Evolutionary conservation across 2,113 vertebrate species (phyloP).

Genomic region (Podarcis muralis): DNA sequence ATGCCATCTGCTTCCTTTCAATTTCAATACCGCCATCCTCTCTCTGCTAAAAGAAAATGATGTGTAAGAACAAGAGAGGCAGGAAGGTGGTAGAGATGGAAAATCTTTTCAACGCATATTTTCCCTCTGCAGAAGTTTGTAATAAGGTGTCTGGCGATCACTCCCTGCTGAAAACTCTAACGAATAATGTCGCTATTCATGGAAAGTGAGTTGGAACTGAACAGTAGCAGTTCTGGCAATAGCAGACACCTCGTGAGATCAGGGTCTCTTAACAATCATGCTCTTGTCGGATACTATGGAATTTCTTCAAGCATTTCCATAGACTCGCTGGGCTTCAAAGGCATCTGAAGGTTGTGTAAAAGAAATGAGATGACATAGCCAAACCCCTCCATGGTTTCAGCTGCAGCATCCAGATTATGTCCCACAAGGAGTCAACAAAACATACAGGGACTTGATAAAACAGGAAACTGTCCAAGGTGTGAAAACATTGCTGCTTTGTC

Average conservation of each 20-base stretch:
- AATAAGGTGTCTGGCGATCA: conserved; percentile 67
- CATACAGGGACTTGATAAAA: not conserved
- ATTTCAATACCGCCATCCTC: conserved; percentile 62
- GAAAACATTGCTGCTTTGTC: not conserved
- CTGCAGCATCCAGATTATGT: not conserved
- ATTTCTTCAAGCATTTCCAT: conserved; percentile 41
- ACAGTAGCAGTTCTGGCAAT: not conserved
- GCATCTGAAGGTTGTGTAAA: conserved; percentile 6
- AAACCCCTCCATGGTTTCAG: not conserved
- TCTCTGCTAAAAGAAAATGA: conserved; percentile 72
- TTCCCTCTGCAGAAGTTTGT: conserved; percentile 65
- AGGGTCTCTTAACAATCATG: conserved; percentile 15
- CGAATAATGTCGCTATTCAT: conserved; percentile 49
- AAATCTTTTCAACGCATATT: conserved; percentile 60
- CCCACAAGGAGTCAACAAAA: not conserved
- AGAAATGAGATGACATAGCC: not conserved
- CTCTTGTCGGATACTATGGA: conserved; percentile 16
- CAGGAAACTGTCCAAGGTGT: not conserved
- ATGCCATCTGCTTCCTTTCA: conserved; percentile 67
- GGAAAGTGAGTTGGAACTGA: conserved; percentile 43
- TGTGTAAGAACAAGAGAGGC: conserved; percentile 59
- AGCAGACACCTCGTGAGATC: not conserved
- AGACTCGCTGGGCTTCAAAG: conserved; percentile 1
- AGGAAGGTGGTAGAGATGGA: conserved; percentile 62
- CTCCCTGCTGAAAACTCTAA: conserved; percentile 55